Percentiles rank a stretch among this genome's conserved stretches.
phyloP scores from a whole-genome alignment of 1,140 invertebrate species.

The Eulimnadia texana region DNA sequence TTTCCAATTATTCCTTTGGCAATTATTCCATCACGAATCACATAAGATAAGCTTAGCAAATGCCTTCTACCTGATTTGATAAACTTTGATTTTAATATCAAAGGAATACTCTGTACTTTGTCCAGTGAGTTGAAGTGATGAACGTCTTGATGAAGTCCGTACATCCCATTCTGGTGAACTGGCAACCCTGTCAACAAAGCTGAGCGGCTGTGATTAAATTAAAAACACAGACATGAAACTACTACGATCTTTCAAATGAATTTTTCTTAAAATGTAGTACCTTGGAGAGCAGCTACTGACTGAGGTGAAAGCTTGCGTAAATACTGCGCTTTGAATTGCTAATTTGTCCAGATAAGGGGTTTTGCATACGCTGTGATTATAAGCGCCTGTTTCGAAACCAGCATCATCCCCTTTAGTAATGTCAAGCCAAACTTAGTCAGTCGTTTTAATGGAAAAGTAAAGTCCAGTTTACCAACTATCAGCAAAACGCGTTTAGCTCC shows the following conservation, averaged over 20 bases:
- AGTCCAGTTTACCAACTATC: no score
- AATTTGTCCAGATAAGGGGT: constrained; percentile 69
- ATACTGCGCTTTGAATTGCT: constrained; percentile 59
- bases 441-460: no score
- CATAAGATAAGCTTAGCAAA: no score
- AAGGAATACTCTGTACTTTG: constrained; percentile 54
- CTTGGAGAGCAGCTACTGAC: constrained; percentile 88
- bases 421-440: no score
- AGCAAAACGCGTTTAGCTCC: no score
- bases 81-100: constrained; percentile 44
- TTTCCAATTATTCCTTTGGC: constrained; percentile 73
- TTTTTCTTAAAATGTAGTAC: constrained; percentile 31
- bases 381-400: constrained; percentile 72
- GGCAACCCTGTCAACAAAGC: constrained; percentile 71
- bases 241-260: constrained; percentile 18
- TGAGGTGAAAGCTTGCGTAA: constrained; percentile 77
- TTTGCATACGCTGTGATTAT: constrained; percentile 69
- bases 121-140: constrained; percentile 82
- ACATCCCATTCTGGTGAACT: constrained; percentile 87
- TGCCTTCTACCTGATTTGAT: no score
- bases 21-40: not conserved
- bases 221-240: not conserved
- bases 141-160: constrained; percentile 71
- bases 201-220: constrained; percentile 42
- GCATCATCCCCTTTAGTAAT: constrained; percentile 82